A percentile compares a stretch with the other conserved stretches of the same genome.
Conservation (phyloP, 2,797 vertebrate genomes). For the Cynodonichthys magdalenae region DNA sequence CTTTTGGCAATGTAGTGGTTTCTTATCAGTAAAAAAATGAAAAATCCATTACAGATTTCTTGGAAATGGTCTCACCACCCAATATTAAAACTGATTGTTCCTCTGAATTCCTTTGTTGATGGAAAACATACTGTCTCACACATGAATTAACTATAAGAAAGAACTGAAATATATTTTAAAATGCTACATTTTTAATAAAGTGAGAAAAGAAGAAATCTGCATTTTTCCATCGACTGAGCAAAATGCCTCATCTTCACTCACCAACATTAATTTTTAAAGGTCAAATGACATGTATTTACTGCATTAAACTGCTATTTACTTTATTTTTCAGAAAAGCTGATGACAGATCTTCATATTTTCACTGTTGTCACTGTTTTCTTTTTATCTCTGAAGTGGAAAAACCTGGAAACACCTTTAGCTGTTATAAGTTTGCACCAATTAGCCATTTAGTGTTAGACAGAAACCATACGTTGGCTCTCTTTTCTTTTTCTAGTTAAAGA, state of each 20-base stretch:
- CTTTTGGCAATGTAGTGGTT: constrained; percentile 38
- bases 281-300: not conserved
- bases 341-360: not conserved
- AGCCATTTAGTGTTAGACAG: not conserved
- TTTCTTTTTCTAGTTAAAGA: not conserved
- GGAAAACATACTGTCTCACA: constrained; percentile 7
- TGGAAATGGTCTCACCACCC: constrained; percentile 25
- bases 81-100: constrained; percentile 34
- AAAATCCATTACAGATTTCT: constrained; percentile 23
- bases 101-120: constrained; percentile 38
- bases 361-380: not conserved
- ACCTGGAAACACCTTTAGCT: not conserved
- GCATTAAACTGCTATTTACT: not conserved
- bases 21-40: constrained; percentile 48
- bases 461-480: too few relatives aligned
- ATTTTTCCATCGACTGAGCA: not conserved
- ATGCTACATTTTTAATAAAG: too few relatives aligned
- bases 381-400: not conserved
- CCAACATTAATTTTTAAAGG: not conserved
- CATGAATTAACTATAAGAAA: constrained; percentile 7
- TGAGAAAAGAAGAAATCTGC: too few relatives aligned
- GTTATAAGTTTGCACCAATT: not conserved
- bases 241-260: not conserved
- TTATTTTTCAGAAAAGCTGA: not conserved
- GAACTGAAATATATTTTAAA: not conserved